Percentiles rank a stretch among this genome's conserved stretches.
phyloP scores from a whole-genome alignment of 2,888 invertebrate genomes.

The Smittia aterrima region DNA sequence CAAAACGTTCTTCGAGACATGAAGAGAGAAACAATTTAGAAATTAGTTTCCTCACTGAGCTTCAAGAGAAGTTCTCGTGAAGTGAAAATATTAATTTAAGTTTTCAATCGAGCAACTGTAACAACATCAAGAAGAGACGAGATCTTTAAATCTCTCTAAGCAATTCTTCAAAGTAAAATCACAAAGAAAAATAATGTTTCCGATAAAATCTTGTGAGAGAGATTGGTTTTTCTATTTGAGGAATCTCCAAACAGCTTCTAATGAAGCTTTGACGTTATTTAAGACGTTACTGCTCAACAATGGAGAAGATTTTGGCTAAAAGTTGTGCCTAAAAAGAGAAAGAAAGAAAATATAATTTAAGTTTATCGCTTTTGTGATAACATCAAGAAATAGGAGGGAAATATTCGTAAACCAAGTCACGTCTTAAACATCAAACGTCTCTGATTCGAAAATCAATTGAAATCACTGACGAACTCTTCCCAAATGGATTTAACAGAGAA shows the following conservation, averaged over 20 bases:
- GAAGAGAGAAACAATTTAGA: background rate
- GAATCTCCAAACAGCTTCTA: background rate
- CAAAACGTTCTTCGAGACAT: background rate
- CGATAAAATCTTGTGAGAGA: background rate
- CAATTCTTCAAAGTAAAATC: background rate
- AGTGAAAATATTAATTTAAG: background rate
- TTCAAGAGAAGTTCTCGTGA: background rate
- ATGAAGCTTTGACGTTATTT: background rate
- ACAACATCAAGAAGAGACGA: background rate
- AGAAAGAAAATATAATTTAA: slow-evolving; percentile 35
- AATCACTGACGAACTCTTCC: slow-evolving; percentile 10
- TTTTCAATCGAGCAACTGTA: background rate
- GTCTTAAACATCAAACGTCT: no score
- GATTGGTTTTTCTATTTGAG: background rate
- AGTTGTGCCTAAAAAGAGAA: slow-evolving; percentile 11
- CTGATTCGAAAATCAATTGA: background rate
- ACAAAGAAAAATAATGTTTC: background rate
- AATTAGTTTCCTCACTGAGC: background rate
- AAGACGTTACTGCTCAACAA: background rate
- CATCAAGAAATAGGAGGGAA: background rate
- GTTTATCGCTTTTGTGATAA: slow-evolving; percentile 24
- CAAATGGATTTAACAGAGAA: slow-evolving; percentile 27
- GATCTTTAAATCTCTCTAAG: background rate
- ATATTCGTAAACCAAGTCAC: no score
- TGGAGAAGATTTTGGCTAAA: background rate